These are phyloP conservation scores for Vespertilio murinus DNA, from an alignment of 2,797 vertebrate species.

Conservation along the genomic window DNA sequence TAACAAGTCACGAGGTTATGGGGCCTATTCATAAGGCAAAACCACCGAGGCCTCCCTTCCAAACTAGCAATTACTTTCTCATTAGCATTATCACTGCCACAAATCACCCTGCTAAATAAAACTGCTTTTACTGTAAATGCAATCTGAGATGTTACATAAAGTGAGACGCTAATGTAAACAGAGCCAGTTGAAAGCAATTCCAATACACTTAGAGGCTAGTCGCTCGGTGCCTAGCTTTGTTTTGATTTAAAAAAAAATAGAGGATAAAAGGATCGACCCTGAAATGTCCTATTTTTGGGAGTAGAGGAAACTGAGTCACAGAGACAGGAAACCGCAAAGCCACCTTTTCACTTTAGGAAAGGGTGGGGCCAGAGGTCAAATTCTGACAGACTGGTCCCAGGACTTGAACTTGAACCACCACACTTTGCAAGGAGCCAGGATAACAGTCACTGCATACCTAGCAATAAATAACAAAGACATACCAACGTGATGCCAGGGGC, in stretches of 20 bases:
- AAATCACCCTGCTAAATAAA: slow-evolving; percentile 17
- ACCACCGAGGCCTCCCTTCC: not conserved
- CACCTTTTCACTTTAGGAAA: not conserved
- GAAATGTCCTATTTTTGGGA: not conserved
- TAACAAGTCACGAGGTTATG: not conserved
- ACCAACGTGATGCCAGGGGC: too few relatives aligned
- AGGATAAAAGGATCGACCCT: not conserved
- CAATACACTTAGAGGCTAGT: not conserved
- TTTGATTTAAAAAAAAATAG: not conserved
- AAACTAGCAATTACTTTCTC: not conserved
- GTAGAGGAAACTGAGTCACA: not conserved
- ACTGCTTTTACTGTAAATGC: not conserved
- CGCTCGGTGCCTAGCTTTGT: not conserved
- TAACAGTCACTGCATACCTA: not conserved
- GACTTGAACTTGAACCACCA: not conserved
- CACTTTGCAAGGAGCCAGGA: not conserved
- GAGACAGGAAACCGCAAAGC: not conserved
- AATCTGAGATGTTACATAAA: not conserved
- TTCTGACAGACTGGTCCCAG: not conserved
- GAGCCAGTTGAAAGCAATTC: not conserved
- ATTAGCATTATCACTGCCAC: not conserved
- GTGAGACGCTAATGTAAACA: not conserved
- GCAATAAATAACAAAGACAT: not conserved
- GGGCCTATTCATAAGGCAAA: not conserved
- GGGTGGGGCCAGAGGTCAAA: not conserved